Percentiles rank a stretch among this genome's conserved stretches.
Evolutionary conservation across 1,140 invertebrate genomes (phyloP).

Genomic region (Ditylenchus dipsaci): DNA sequence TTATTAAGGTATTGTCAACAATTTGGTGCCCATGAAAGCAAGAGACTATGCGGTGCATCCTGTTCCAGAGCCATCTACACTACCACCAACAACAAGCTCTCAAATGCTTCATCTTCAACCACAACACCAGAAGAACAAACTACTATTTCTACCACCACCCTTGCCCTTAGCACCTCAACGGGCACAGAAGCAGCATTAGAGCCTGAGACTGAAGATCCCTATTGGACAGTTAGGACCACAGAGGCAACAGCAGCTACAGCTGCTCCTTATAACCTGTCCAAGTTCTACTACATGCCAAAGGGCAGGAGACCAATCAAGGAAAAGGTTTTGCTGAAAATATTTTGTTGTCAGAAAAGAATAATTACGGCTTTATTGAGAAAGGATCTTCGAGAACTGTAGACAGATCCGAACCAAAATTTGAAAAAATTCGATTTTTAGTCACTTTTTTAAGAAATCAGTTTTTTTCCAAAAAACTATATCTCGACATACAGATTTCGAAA

Average conservation of each 20-base stretch:
- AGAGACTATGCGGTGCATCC: not conserved
- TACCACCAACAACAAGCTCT: not conserved
- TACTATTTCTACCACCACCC: slow-evolving; percentile 1
- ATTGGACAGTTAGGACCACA: slow-evolving; percentile 8
- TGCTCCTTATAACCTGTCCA: slow-evolving; percentile 33
- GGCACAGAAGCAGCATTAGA: not conserved
- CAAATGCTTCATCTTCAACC: too few relatives aligned
- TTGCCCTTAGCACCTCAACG: not conserved
- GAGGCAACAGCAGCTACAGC: slow-evolving; percentile 26
- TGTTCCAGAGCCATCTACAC: not conserved
- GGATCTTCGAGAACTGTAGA: too few relatives aligned
- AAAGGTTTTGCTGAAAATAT: slow-evolving; percentile 29
- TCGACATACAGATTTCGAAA: too few relatives aligned
- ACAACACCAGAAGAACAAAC: slow-evolving; percentile 1
- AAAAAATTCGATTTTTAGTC: too few relatives aligned
- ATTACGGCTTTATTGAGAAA: too few relatives aligned
- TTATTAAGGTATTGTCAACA: not conserved
- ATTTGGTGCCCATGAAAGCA: slow-evolving; percentile 12
- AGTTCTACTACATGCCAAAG: slow-evolving; percentile 40
- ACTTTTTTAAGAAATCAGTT: too few relatives aligned
- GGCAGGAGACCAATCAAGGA: slow-evolving; percentile 19
- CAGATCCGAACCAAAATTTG: too few relatives aligned
- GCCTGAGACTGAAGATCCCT: not conserved
- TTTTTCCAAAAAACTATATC: too few relatives aligned
- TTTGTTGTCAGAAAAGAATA: not conserved